Evolutionary conservation across 2,113 vertebrate genomes (phyloP).

Genomic region (Xyliphius kryptos): DNA sequence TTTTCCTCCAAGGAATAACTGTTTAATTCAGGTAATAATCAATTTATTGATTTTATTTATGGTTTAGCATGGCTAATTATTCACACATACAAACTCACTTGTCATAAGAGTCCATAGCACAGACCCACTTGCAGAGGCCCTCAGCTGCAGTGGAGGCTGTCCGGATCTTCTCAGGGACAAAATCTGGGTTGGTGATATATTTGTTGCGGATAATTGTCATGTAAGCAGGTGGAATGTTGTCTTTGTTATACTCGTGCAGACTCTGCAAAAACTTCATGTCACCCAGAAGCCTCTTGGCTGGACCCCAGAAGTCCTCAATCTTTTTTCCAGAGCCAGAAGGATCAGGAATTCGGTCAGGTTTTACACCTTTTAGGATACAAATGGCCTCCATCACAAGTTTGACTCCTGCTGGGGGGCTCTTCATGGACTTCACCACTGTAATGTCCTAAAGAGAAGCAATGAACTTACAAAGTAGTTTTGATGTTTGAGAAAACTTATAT

Average conservation of each 20-base stretch:
- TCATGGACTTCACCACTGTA: conserved; percentile 87
- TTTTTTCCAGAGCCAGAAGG: conserved; percentile 78
- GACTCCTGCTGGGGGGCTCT: conserved; percentile 80
- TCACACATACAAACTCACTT: no score
- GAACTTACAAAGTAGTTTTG: no score
- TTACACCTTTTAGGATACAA: conserved; percentile 87
- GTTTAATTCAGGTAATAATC: no score
- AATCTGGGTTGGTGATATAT: conserved; percentile 86
- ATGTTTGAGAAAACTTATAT: no score
- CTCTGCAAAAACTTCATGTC: conserved; percentile 85
- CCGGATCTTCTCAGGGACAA: conserved; percentile 83
- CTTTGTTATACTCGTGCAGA: conserved; percentile 84
- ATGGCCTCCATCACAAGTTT: conserved; percentile 90
- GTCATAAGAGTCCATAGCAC: conserved; percentile 82
- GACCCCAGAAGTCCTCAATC: conserved; percentile 86
- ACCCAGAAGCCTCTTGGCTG: conserved; percentile 81
- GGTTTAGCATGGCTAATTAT: no score
- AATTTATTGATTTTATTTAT: no score
- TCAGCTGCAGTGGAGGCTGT: conserved; percentile 84
- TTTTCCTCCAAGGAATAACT: no score
- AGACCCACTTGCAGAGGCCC: conserved; percentile 85
- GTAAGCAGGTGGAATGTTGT: conserved; percentile 73
- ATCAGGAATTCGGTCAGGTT: conserved; percentile 80
- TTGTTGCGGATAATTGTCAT: conserved; percentile 77
- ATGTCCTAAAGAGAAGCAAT: conserved; percentile 70